A percentile compares a stretch with the other conserved stretches of the same genome.
phyloP scores from a whole-genome alignment of 1,140 invertebrate species.

The Drosophila sucinea region DNA sequence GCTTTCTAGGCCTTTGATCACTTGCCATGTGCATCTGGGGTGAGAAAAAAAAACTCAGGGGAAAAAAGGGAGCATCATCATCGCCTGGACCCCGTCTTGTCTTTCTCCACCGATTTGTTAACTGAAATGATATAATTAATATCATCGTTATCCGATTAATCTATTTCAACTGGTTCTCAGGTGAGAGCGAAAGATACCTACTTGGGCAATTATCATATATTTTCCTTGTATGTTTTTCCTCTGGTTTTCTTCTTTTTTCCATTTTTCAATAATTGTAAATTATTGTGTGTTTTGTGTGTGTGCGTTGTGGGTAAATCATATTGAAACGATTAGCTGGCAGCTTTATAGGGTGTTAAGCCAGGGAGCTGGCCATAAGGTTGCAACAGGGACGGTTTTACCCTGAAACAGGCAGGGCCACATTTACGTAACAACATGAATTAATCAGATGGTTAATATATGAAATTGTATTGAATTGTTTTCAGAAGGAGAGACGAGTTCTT shows the following conservation, averaged over 20 bases:
- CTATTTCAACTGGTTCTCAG: conserved; percentile 24
- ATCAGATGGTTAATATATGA: too few species aligned
- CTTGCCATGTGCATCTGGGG: conserved; percentile 53
- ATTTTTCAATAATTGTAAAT: conserved; percentile 77
- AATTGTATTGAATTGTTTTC: not conserved
- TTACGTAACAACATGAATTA: too few species aligned
- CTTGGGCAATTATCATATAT: conserved; percentile 79
- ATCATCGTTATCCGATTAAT: conserved; percentile 75
- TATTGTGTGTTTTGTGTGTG: conserved; percentile 61
- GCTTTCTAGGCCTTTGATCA: conserved; percentile 66
- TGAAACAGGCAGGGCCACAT: not conserved
- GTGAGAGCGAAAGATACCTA: conserved; percentile 24
- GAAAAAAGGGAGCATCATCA: conserved; percentile 76
- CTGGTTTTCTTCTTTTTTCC: conserved; percentile 56
- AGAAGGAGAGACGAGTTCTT: too few species aligned
- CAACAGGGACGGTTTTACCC: not conserved
- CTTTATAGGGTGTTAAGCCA: conserved; percentile 67
- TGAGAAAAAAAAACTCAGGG: conserved; percentile 54
- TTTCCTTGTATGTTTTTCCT: conserved; percentile 51
- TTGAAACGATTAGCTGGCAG: conserved; percentile 75
- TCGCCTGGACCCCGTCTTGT: conserved; percentile 46
- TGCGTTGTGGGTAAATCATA: conserved; percentile 72
- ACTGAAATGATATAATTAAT: conserved; percentile 78
- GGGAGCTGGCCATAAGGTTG: not conserved
- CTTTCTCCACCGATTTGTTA: conserved; percentile 69